Conservation (phyloP, 2,888 invertebrate species). For the Seladonia tumulorum region DNA sequence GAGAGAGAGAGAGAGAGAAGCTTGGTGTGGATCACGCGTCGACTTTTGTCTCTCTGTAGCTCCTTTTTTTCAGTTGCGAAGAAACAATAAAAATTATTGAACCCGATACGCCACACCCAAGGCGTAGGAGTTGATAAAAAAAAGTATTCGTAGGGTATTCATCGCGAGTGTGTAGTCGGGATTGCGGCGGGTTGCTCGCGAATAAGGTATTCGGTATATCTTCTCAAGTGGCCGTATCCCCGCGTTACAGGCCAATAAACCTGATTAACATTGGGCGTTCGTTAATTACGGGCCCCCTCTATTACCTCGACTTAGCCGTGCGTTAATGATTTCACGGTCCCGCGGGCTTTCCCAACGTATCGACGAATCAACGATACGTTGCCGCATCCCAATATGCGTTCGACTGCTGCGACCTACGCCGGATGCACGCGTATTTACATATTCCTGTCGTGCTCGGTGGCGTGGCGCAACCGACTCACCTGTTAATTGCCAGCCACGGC, state of each 20-base stretch:
- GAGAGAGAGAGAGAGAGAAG: not conserved
- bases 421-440: constrained; percentile 56
- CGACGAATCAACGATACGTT: constrained; percentile 60
- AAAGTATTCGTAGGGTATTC: constrained; percentile 11
- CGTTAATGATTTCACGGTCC: constrained; percentile 71
- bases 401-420: constrained; percentile 40
- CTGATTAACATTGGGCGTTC: constrained; percentile 72
- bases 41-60: not conserved
- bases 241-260: constrained; percentile 70
- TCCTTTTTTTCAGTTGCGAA: not conserved
- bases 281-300: constrained; percentile 71
- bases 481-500: constrained; percentile 48
- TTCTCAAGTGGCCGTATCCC: constrained; percentile 48
- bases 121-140: no score
- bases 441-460: constrained; percentile 23
- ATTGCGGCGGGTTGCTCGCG: not conserved
- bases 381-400: constrained; percentile 63
- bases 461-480: constrained; percentile 57
- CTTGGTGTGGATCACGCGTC: not conserved
- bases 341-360: constrained; percentile 55
- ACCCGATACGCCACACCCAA: no score
- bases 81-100: no score
- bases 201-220: constrained; percentile 34
- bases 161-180: constrained; percentile 26
- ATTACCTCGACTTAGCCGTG: constrained; percentile 71